Conservation (phyloP, 2,797 vertebrate species). For the Podarcis siculus region DNA sequence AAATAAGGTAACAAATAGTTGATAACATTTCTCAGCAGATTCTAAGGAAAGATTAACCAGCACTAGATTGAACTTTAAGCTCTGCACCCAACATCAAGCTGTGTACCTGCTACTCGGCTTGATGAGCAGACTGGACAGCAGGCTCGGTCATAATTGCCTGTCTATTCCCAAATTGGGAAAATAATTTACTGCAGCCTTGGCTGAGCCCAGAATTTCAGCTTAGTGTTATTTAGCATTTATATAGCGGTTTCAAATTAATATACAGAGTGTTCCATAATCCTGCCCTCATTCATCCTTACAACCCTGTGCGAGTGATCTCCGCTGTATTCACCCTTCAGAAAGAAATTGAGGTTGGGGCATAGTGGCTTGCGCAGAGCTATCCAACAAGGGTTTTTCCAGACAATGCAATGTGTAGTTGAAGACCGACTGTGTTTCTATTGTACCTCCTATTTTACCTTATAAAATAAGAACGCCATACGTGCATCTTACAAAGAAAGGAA, state of each 20-base stretch:
- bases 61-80: conserved; percentile 33
- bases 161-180: conserved; percentile 17
- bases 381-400: neutral
- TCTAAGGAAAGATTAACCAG: conserved; percentile 19
- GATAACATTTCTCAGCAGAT: conserved; percentile 30
- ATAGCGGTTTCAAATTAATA: conserved; percentile 15
- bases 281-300: neutral
- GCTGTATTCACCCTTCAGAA: neutral
- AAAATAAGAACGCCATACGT: neutral
- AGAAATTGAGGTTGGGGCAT: neutral
- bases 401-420: too few relatives aligned
- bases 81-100: neutral
- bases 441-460: too few relatives aligned
- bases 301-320: neutral
- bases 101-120: neutral
- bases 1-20: conserved; percentile 47
- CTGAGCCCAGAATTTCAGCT: neutral
- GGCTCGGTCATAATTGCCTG: conserved; percentile 14
- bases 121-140: conserved; percentile 1
- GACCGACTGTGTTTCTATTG: neutral
- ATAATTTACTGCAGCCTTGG: conserved; percentile 21
- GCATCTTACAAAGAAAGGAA: neutral
- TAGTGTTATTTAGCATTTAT: conserved; percentile 16
- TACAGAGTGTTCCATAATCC: neutral
- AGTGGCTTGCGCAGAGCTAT: neutral